A percentile compares a stretch with the other conserved stretches of the same genome.
phyloP scores from a whole-genome alignment of 2,797 vertebrate genomes.

The Eulemur mongoz region DNA sequence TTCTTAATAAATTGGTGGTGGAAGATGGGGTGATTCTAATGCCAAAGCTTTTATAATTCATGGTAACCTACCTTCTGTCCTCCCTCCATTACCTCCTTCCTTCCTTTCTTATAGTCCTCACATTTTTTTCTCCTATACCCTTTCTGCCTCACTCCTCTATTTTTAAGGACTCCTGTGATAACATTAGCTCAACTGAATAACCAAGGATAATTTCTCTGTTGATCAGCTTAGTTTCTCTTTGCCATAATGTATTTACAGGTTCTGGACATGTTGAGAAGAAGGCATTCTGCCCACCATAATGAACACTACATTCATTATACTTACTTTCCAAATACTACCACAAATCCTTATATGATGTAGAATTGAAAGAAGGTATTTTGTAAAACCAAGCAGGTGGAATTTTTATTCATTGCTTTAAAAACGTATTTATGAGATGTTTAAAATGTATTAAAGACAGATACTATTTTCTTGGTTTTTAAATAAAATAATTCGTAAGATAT shows the following conservation, averaged over 20 bases:
- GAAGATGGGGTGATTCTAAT: background rate
- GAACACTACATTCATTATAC: background rate
- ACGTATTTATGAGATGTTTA: background rate
- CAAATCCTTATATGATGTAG: background rate
- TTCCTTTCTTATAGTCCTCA: background rate
- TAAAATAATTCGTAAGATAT: background rate
- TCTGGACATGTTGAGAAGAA: background rate
- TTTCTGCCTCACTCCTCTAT: background rate
- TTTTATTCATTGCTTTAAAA: background rate
- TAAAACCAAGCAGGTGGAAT: background rate
- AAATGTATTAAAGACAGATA: background rate
- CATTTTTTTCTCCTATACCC: background rate
- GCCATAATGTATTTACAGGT: background rate
- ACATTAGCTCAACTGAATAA: background rate
- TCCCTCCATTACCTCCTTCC: background rate
- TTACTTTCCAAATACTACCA: background rate
- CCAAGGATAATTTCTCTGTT: background rate
- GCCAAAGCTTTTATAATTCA: background rate
- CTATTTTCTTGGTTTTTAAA: background rate
- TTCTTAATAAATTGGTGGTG: background rate
- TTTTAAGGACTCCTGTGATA: background rate
- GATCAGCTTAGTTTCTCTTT: background rate
- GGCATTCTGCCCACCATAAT: background rate
- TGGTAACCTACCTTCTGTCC: background rate
- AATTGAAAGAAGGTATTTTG: background rate